Evolutionary conservation across 2,113 vertebrate genomes (phyloP).

Genomic region (Eurystomus gularis): DNA sequence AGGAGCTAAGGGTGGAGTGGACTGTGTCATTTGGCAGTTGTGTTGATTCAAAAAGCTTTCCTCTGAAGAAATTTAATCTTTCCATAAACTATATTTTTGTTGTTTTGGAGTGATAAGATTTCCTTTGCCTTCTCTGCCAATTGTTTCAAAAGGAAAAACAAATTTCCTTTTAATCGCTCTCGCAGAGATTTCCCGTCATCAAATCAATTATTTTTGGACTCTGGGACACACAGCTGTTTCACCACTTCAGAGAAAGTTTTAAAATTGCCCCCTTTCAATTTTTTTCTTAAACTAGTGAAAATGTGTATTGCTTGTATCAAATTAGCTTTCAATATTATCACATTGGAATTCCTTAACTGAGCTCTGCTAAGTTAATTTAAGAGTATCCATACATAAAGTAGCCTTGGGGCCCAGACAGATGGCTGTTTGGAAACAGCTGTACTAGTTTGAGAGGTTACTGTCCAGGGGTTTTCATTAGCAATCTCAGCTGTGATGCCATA

Average conservation of each 20-base stretch:
- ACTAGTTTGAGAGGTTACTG: background rate
- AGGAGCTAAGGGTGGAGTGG: background rate
- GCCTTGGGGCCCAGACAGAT: constrained; percentile 19
- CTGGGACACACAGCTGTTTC: background rate
- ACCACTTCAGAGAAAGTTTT: background rate
- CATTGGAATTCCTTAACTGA: background rate
- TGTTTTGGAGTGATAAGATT: background rate
- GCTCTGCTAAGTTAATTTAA: background rate
- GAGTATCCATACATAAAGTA: background rate
- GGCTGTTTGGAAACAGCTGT: constrained; percentile 29
- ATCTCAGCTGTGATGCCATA: constrained; percentile 26
- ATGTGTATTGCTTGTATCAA: background rate
- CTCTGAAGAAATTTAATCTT: background rate
- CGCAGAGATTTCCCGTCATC: background rate
- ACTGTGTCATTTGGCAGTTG: background rate
- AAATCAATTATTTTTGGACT: background rate
- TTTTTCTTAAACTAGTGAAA: background rate
- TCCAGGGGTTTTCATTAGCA: constrained; percentile 42
- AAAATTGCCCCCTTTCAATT: background rate
- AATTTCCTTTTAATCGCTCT: constrained; percentile 7
- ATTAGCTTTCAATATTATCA: background rate
- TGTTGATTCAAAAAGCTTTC: background rate
- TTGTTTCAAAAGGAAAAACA: constrained; percentile 21
- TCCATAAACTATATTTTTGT: background rate
- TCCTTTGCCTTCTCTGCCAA: background rate